A percentile compares a stretch with the other conserved stretches of the same genome.
Evolutionary conservation across 2,113 vertebrate species (phyloP).

Genomic region (Muntiacus muntjak): DNA sequence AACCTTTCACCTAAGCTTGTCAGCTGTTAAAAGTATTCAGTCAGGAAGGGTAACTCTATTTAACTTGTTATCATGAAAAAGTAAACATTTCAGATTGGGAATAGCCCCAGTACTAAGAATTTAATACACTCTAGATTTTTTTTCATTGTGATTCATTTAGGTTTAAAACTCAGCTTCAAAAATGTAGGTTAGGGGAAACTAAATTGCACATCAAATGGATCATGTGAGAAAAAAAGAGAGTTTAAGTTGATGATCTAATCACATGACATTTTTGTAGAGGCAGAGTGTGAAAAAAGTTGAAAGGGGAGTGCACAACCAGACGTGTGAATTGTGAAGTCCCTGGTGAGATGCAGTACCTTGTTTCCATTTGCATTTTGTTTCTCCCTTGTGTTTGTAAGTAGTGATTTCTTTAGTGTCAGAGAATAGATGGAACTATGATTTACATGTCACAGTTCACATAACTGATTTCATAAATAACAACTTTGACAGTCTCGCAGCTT

Average conservation of each 20-base stretch:
- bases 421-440: constrained; percentile 33
- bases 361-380: constrained; percentile 18
- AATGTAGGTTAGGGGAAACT: neutral
- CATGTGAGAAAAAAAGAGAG: neutral
- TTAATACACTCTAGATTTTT: constrained; percentile 8
- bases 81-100: constrained; percentile 36
- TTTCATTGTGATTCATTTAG: constrained; percentile 24
- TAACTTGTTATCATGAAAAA: constrained; percentile 44
- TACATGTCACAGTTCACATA: neutral
- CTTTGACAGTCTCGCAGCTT: neutral
- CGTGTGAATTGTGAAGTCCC: neutral
- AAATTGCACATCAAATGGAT: neutral
- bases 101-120: constrained; percentile 1
- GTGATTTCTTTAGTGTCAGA: neutral
- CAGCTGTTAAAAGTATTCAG: constrained; percentile 56
- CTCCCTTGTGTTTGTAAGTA: constrained; percentile 8
- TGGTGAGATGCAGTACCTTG: neutral
- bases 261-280: neutral
- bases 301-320: neutral
- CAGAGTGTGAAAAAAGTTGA: neutral
- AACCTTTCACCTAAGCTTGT: constrained; percentile 58
- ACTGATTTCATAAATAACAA: constrained; percentile 1
- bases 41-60: constrained; percentile 36
- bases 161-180: constrained; percentile 49
- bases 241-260: neutral